phyloP scores from a whole-genome alignment of 2,888 invertebrate genomes.

The Noctua janthina region DNA sequence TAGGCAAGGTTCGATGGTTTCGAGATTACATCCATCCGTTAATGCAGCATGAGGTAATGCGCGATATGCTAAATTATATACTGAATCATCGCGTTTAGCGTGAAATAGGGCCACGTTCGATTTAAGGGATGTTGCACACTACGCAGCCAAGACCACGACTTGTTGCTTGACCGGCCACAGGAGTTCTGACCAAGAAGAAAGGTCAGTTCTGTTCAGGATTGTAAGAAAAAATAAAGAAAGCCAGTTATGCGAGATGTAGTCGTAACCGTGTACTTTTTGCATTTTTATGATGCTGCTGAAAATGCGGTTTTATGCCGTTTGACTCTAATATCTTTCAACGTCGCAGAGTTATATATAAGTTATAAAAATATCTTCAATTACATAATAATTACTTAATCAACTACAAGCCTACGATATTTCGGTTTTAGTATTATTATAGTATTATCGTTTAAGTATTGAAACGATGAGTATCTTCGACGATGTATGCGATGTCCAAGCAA shows the following conservation, averaged over 20 bases:
- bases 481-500: background rate
- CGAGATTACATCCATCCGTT: background rate
- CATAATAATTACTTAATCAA: background rate
- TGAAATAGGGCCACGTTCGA: background rate
- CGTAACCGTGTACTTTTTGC: background rate
- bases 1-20: background rate
- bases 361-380: slow-evolving; percentile 26
- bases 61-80: background rate
- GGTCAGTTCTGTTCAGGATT: background rate
- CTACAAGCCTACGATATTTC: background rate
- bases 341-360: background rate
- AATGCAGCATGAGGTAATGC: background rate
- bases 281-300: background rate
- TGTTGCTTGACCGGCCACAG: background rate
- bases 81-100: background rate
- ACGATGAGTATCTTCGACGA: background rate
- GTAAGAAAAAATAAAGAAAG: background rate
- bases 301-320: background rate
- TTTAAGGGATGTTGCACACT: background rate
- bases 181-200: background rate
- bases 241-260: background rate
- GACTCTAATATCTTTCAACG: background rate
- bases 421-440: background rate
- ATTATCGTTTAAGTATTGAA: background rate
- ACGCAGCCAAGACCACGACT: background rate